These are phyloP conservation scores for Pharmacophagus antenor DNA, from an alignment of 2,888 invertebrate species.

Conservation along the genomic window DNA sequence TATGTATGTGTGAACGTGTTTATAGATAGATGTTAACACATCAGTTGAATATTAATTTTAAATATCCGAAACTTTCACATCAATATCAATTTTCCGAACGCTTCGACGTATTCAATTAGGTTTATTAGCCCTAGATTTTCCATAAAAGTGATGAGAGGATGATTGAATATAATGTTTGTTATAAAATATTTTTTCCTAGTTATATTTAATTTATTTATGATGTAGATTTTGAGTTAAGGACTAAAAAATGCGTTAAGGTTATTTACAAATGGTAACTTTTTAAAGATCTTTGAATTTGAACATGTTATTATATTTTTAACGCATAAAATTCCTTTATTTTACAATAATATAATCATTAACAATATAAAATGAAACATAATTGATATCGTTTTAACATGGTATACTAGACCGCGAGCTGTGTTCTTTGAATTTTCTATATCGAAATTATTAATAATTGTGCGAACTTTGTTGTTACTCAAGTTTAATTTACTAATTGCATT, in stretches of 20 bases:
- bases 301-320: neutral
- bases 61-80: slow-evolving; percentile 60
- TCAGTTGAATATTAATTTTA: slow-evolving; percentile 42
- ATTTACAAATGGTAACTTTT: neutral
- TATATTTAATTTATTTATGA: neutral
- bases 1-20: neutral
- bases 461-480: slow-evolving; percentile 67
- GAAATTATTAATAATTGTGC: slow-evolving; percentile 63
- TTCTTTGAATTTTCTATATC: slow-evolving; percentile 39
- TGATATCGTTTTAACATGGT: neutral
- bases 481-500: slow-evolving; percentile 54
- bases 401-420: slow-evolving; percentile 28
- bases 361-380: neutral
- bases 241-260: neutral
- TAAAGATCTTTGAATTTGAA: neutral
- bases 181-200: neutral
- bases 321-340: neutral
- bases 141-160: slow-evolving; percentile 35
- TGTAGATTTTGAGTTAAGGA: too few species aligned
- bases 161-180: slow-evolving; percentile 18
- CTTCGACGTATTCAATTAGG: slow-evolving; percentile 58
- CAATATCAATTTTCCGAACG: slow-evolving; percentile 67
- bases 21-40: slow-evolving; percentile 10
- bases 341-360: neutral
- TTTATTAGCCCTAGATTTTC: slow-evolving; percentile 43